Conservation (phyloP, 2,113 vertebrate species). For the Nannospalax galili region DNA sequence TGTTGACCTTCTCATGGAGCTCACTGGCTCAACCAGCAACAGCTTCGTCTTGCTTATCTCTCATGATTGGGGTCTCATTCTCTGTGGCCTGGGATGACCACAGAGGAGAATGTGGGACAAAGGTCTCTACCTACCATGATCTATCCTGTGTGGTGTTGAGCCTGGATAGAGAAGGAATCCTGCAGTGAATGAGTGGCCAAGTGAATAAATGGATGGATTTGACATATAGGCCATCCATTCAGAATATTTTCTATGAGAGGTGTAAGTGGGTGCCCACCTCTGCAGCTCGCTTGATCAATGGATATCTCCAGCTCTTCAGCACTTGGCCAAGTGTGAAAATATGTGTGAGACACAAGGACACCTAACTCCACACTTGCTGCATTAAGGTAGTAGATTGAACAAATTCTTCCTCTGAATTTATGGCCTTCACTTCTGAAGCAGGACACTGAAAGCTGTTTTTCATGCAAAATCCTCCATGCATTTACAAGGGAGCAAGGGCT, state of each 20-base stretch:
- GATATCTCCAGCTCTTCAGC: constrained; percentile 62
- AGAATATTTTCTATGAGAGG: not conserved
- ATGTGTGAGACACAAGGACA: constrained; percentile 27
- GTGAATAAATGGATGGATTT: not conserved
- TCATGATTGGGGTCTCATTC: not conserved
- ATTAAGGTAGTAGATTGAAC: constrained; percentile 85
- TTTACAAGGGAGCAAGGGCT: constrained; percentile 17
- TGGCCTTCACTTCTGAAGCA: constrained; percentile 81
- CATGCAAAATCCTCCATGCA: constrained; percentile 82
- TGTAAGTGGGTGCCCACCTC: not conserved
- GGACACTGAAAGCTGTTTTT: constrained; percentile 79
- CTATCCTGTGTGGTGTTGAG: not conserved
- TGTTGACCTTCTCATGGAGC: not conserved
- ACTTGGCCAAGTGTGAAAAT: constrained; percentile 84
- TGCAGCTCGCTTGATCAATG: not conserved
- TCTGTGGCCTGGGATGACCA: fast-evolving
- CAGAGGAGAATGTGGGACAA: not conserved
- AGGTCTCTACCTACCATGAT: not conserved
- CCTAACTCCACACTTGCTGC: not conserved
- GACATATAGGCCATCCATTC: not conserved
- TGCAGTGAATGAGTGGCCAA: not conserved
- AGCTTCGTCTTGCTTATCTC: not conserved
- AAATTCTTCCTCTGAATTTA: constrained; percentile 84
- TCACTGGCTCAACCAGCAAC: not conserved
- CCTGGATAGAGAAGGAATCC: not conserved